Evolutionary conservation across 2,888 invertebrate species (phyloP).

Genomic region (Epistrophe grossulariae): DNA sequence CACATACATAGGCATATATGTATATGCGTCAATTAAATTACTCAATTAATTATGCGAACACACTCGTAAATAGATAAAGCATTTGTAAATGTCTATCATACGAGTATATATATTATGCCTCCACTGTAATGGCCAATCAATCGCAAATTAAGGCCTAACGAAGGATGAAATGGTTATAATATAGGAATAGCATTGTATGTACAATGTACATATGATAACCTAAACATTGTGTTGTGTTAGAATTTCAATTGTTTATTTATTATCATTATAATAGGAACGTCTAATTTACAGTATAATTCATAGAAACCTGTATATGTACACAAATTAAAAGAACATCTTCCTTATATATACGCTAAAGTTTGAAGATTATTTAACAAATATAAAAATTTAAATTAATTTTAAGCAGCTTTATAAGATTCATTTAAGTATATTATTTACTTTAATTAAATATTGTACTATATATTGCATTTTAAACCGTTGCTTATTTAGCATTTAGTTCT

Average conservation of each 20-base stretch:
- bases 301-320: not conserved
- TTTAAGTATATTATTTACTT: too few relatives aligned
- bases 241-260: constrained; percentile 21
- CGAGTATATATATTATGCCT: not conserved
- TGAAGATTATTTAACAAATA: not conserved
- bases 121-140: constrained; percentile 38
- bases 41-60: constrained; percentile 38
- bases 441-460: too few relatives aligned
- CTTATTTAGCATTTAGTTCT: too few relatives aligned
- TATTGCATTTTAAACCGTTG: too few relatives aligned
- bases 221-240: constrained; percentile 7
- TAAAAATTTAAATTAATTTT: too few relatives aligned
- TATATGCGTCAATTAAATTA: constrained; percentile 36
- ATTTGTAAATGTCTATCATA: constrained; percentile 29
- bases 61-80: constrained; percentile 36
- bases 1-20: too few relatives aligned
- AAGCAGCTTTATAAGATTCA: too few relatives aligned
- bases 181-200: not conserved
- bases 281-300: not conserved
- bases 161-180: constrained; percentile 25
- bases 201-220: too few relatives aligned
- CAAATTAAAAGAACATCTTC: not conserved
- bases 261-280: not conserved
- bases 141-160: constrained; percentile 33
- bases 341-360: not conserved